Percentiles rank a stretch among this genome's conserved stretches.
phyloP scores from a whole-genome alignment of 2,888 invertebrate genomes.

The Hedychridium roseum region DNA sequence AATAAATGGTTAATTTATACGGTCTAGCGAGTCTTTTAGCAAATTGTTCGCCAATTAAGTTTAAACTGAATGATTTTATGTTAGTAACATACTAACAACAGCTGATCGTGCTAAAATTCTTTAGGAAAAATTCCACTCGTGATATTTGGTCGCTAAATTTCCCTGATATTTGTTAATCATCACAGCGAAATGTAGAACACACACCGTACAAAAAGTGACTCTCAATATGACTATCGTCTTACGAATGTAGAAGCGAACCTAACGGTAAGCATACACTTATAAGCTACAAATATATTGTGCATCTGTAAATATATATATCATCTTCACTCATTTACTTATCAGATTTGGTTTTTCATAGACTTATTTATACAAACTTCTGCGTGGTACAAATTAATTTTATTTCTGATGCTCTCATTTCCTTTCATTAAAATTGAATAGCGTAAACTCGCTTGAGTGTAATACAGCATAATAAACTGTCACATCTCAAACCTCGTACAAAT shows the following conservation, averaged over 20 bases:
- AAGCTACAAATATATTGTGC: slow-evolving; percentile 37
- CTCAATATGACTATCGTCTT: slow-evolving; percentile 16
- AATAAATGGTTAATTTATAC: no score
- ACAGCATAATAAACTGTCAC: no score
- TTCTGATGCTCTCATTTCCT: neutral
- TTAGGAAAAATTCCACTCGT: no score
- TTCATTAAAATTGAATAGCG: no score
- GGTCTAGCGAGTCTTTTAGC: no score
- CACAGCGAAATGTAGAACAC: slow-evolving; percentile 23
- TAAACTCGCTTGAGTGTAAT: no score
- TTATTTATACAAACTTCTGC: slow-evolving; percentile 16
- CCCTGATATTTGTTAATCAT: slow-evolving; percentile 26
- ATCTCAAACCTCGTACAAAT: no score
- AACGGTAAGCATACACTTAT: slow-evolving; percentile 17
- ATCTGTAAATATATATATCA: slow-evolving; percentile 17
- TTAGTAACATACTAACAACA: no score
- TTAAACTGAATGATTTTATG: no score
- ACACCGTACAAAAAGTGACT: slow-evolving; percentile 13
- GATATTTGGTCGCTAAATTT: slow-evolving; percentile 10
- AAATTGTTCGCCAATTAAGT: no score
- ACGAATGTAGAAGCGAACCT: slow-evolving; percentile 18
- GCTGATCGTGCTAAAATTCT: no score
- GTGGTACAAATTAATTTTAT: slow-evolving; percentile 6
- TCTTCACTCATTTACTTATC: slow-evolving; percentile 31
- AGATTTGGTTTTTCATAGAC: slow-evolving; percentile 41